phyloP scores from a whole-genome alignment of 2,797 vertebrate species.

The Eurystomus glaucurus region DNA sequence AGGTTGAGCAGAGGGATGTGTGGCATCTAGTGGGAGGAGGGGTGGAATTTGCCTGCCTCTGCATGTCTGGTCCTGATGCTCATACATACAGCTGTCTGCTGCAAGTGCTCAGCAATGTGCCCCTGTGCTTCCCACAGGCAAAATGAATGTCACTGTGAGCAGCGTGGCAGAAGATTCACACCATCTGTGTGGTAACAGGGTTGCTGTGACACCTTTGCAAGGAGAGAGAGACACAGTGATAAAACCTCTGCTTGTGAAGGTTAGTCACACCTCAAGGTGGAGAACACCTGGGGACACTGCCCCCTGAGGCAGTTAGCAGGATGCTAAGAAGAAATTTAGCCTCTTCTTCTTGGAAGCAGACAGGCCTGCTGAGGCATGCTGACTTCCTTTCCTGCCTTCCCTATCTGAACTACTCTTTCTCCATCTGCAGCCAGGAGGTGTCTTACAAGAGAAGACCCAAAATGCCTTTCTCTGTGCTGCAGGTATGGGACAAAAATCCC shows the following conservation, averaged over 20 bases:
- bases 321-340: background rate
- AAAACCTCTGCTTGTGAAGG: conserved; percentile 78
- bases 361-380: background rate
- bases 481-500: conserved; percentile 59
- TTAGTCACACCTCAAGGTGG: background rate
- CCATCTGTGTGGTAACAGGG: conserved; percentile 31
- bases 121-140: conserved; percentile 48
- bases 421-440: conserved; percentile 70
- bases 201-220: conserved; percentile 49
- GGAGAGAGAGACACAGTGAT: conserved; percentile 62
- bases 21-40: background rate
- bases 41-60: background rate
- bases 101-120: background rate
- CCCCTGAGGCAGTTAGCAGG: background rate
- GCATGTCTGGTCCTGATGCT: background rate
- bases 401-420: background rate
- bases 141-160: conserved; percentile 61
- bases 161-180: conserved; percentile 50
- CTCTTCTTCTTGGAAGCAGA: background rate
- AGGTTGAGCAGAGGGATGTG: background rate
- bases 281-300: background rate
- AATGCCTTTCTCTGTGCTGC: conserved; percentile 71
- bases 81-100: background rate
- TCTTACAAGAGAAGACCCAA: conserved; percentile 72
- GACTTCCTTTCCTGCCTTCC: background rate